These are phyloP conservation scores for Dufourea novaeangliae DNA, from an alignment of 1,140 invertebrate species.

Conservation along the genomic window DNA sequence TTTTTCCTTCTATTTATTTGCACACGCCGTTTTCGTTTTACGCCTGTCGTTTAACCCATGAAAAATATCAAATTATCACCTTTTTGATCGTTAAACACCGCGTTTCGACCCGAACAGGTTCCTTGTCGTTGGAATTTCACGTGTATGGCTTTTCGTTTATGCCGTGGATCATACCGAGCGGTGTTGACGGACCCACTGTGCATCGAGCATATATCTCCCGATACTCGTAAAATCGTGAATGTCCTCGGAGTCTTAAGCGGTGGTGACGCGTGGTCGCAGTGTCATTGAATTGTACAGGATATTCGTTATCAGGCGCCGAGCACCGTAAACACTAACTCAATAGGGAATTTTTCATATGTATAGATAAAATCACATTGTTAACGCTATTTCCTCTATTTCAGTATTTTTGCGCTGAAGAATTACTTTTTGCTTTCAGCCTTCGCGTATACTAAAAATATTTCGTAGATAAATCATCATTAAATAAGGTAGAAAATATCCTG, in stretches of 20 bases:
- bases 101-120: not conserved
- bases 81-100: not conserved
- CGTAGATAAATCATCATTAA: too few relatives aligned
- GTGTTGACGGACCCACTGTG: not conserved
- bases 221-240: conserved; percentile 1
- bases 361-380: too few relatives aligned
- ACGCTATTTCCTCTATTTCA: too few relatives aligned
- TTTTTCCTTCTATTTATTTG: not conserved
- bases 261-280: not conserved
- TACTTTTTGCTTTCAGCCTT: too few relatives aligned
- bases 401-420: too few relatives aligned
- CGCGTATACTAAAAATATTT: too few relatives aligned
- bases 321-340: not conserved
- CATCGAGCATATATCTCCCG: not conserved
- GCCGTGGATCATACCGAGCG: not conserved
- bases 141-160: conserved; percentile 1
- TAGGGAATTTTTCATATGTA: too few relatives aligned
- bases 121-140: conserved; percentile 1
- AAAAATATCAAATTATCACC: not conserved
- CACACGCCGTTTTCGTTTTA: not conserved
- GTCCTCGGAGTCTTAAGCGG: not conserved
- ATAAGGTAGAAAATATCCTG: too few relatives aligned
- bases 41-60: not conserved
- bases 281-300: not conserved
- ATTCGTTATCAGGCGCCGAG: not conserved